These are phyloP conservation scores for Lysandra bellargus DNA, from an alignment of 2,888 invertebrate genomes.

Conservation along the genomic window DNA sequence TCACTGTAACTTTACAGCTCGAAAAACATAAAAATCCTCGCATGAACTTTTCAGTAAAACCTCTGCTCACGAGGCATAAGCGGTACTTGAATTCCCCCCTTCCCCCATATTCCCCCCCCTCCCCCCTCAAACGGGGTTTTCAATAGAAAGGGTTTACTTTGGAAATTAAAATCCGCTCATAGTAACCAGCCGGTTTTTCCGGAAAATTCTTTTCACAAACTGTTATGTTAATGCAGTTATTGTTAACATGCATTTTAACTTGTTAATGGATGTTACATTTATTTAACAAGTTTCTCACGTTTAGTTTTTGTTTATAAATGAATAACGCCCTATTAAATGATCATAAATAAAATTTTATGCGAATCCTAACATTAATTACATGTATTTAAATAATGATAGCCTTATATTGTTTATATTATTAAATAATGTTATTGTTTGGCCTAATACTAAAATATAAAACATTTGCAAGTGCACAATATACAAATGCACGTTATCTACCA, in stretches of 20 bases:
- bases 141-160: slow-evolving; percentile 32
- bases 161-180: slow-evolving; percentile 31
- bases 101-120: neutral
- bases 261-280: neutral
- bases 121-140: slow-evolving; percentile 18
- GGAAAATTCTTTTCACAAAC: slow-evolving; percentile 1
- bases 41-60: slow-evolving; percentile 10
- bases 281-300: neutral
- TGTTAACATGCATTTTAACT: slow-evolving; percentile 1
- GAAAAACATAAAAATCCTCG: neutral
- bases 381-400: neutral
- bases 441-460: neutral
- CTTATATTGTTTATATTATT: too few relatives aligned
- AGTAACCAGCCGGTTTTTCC: slow-evolving; percentile 15
- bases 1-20: neutral
- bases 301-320: neutral
- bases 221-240: neutral
- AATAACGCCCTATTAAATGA: neutral
- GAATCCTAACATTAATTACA: neutral
- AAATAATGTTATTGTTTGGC: too few relatives aligned
- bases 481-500: neutral
- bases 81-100: slow-evolving; percentile 10
- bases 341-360: neutral
- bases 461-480: neutral
- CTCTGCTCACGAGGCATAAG: slow-evolving; percentile 29